A percentile compares a stretch with the other conserved stretches of the same genome.
phyloP scores from a whole-genome alignment of 2,888 invertebrate genomes.

The Chrysolina oricalcia region DNA sequence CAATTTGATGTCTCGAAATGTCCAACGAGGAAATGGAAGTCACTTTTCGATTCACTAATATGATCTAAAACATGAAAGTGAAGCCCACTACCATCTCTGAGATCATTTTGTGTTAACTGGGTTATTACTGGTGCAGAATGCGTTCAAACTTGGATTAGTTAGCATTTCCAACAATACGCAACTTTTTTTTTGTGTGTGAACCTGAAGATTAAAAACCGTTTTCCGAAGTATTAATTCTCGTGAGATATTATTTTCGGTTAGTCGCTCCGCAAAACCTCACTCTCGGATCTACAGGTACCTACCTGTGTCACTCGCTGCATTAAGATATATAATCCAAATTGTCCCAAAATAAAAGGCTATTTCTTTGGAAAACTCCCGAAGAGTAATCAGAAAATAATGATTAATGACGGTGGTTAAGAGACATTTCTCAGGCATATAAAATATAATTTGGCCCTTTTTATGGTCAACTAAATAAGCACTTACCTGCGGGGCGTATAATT shows the following conservation, averaged over 20 bases:
- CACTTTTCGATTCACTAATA: no score
- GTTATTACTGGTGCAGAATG: no score
- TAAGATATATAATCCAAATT: constrained; percentile 46
- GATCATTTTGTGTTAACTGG: no score
- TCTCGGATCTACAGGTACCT: background rate
- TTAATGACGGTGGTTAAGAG: constrained; percentile 53
- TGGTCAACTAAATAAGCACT: constrained; percentile 53
- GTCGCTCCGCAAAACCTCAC: no score
- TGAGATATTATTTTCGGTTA: background rate
- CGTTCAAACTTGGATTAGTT: no score
- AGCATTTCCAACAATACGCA: no score
- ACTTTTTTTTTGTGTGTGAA: no score
- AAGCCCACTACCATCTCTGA: no score
- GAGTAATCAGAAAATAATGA: constrained; percentile 52
- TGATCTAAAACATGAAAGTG: no score
- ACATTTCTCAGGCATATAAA: constrained; percentile 56
- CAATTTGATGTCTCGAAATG: no score
- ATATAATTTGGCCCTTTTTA: constrained; percentile 57
- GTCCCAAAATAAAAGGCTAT: constrained; percentile 47
- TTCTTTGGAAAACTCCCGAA: constrained; percentile 40
- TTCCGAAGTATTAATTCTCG: background rate
- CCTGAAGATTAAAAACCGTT: no score
- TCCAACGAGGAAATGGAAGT: no score
- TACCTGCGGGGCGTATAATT: constrained; percentile 53
- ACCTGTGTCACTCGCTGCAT: constrained; percentile 27